Evolutionary conservation across 2,888 invertebrate genomes (phyloP).

Genomic region (Macropis europaea): DNA sequence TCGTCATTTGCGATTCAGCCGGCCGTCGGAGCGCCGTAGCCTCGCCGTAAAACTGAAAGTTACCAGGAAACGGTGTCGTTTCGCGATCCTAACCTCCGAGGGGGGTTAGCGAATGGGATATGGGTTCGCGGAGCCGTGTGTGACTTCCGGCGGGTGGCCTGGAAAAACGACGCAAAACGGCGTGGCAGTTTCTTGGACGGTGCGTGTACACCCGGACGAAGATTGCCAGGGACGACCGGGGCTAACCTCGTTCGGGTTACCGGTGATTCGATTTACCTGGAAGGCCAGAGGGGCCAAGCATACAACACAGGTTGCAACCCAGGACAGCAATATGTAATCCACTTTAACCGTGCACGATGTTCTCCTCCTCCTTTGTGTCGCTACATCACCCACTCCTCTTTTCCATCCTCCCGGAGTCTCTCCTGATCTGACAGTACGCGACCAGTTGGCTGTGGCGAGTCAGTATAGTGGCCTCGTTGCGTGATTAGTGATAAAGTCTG

Average conservation of each 20-base stretch:
- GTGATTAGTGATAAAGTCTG: too few relatives aligned
- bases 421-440: too few relatives aligned
- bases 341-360: constrained; percentile 68
- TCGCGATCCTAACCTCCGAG: neutral
- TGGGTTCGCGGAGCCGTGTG: neutral
- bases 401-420: neutral
- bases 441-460: too few relatives aligned
- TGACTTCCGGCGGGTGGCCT: neutral
- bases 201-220: constrained; percentile 48
- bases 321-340: constrained; percentile 72
- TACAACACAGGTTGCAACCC: constrained; percentile 59
- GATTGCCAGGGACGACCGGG: constrained; percentile 61
- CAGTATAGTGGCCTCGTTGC: too few relatives aligned
- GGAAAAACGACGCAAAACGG: constrained; percentile 7
- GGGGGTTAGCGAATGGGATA: constrained; percentile 16
- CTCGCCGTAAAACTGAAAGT: constrained; percentile 14
- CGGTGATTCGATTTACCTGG: constrained; percentile 76
- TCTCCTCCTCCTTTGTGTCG: neutral
- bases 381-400: neutral
- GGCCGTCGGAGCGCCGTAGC: too few relatives aligned
- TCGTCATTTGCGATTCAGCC: neutral
- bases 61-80: constrained; percentile 1
- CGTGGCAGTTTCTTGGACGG: constrained; percentile 11
- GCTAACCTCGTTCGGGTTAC: constrained; percentile 74
- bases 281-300: constrained; percentile 62